Conservation (phyloP, 1,140 invertebrate genomes). For the Plodia interpunctella region DNA sequence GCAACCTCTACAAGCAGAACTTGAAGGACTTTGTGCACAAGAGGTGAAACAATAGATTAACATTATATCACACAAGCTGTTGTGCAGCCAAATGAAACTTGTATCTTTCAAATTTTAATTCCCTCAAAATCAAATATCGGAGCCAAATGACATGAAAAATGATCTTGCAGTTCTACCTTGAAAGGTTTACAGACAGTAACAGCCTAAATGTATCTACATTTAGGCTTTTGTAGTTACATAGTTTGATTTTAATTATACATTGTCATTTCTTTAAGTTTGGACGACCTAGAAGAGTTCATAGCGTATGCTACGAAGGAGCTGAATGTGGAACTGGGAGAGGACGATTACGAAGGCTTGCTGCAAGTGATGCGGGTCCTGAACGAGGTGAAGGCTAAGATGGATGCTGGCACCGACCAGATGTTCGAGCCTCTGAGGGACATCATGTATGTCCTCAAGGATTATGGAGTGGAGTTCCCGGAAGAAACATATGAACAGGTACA, state of each 20-base stretch:
- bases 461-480: conserved; percentile 86
- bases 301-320: conserved; percentile 77
- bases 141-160: too few relatives aligned
- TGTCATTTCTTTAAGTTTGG: conserved; percentile 44
- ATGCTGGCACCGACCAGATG: conserved; percentile 81
- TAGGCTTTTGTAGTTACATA: too few relatives aligned
- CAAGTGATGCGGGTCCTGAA: conserved; percentile 79
- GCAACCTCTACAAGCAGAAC: conserved; percentile 86
- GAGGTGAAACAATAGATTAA: conserved; percentile 43
- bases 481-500: conserved; percentile 77
- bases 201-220: too few relatives aligned
- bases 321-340: conserved; percentile 78
- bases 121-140: too few relatives aligned
- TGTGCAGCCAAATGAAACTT: too few relatives aligned
- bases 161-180: too few relatives aligned
- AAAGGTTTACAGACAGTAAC: too few relatives aligned
- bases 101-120: too few relatives aligned
- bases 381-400: conserved; percentile 79
- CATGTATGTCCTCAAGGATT: conserved; percentile 84
- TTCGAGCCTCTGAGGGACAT: conserved; percentile 90
- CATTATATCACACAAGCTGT: too few relatives aligned
- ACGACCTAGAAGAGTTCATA: conserved; percentile 80
- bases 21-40: conserved; percentile 84
- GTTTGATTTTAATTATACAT: too few relatives aligned
- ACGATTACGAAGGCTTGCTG: conserved; percentile 82